Percentiles rank a stretch among this genome's conserved stretches.
These are phyloP conservation scores for Pseudorhombus dupliciocellatus DNA, from an alignment of 2,113 vertebrate genomes.

Conservation along the genomic window DNA sequence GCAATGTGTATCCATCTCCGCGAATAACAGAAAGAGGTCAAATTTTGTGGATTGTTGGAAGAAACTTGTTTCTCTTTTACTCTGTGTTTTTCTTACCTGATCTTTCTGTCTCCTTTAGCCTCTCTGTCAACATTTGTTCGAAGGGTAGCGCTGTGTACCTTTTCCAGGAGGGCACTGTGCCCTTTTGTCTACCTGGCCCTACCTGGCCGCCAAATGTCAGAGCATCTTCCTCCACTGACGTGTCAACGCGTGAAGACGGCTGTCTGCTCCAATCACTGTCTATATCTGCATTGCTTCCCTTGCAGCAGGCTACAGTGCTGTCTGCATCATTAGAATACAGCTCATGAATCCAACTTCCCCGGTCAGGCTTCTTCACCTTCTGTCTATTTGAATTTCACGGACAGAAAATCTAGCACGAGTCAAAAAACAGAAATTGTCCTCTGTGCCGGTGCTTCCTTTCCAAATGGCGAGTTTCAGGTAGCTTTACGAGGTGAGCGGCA, in stretches of 20 bases:
- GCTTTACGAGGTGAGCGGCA: background rate
- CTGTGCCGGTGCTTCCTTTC: background rate
- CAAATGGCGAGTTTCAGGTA: background rate
- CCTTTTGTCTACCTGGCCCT: conserved; percentile 42
- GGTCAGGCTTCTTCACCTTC: conserved; percentile 9
- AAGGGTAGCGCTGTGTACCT: background rate
- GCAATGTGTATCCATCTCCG: background rate
- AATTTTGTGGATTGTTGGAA: background rate
- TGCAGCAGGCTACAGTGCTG: conserved; percentile 18
- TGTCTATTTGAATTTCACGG: conserved; percentile 7
- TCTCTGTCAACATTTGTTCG: background rate
- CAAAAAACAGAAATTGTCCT: background rate
- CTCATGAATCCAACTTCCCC: background rate
- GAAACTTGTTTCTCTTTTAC: background rate
- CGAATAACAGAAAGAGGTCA: background rate
- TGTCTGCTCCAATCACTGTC: conserved; percentile 35
- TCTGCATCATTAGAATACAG: conserved; percentile 7
- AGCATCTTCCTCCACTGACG: conserved; percentile 34
- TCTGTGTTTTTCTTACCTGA: background rate
- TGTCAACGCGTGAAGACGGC: conserved; percentile 22
- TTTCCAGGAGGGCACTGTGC: conserved; percentile 19
- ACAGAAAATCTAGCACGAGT: background rate
- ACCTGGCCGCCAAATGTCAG: conserved; percentile 43
- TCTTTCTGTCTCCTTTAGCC: background rate
- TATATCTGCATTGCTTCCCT: conserved; percentile 37